These are phyloP conservation scores for Dexiosoma caninum DNA, from an alignment of 2,888 invertebrate species.

Conservation along the genomic window DNA sequence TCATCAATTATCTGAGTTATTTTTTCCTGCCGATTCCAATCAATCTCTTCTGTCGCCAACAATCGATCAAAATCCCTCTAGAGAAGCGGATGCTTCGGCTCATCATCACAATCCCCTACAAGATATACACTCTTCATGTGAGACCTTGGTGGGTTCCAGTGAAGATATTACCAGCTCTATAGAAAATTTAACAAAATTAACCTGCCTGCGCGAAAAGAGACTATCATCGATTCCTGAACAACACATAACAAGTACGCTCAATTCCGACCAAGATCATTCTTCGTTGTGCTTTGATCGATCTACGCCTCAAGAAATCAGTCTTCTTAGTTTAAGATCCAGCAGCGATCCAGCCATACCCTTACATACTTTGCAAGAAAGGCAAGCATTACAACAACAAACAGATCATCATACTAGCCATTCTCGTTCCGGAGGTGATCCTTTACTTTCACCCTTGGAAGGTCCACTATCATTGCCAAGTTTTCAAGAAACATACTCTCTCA, in stretches of 20 bases:
- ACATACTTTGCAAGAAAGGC: slow-evolving; percentile 70
- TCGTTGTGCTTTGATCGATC: slow-evolving; percentile 72
- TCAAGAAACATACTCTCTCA: slow-evolving; percentile 91
- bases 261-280: slow-evolving; percentile 70
- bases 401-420: slow-evolving; percentile 56
- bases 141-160: slow-evolving; percentile 70
- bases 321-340: slow-evolving; percentile 75
- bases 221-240: slow-evolving; percentile 75
- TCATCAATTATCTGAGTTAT: slow-evolving; percentile 74
- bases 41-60: slow-evolving; percentile 74
- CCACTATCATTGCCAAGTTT: slow-evolving; percentile 84
- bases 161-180: slow-evolving; percentile 72
- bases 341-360: slow-evolving; percentile 77
- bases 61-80: slow-evolving; percentile 62
- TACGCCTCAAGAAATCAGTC: slow-evolving; percentile 71
- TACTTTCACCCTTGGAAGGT: slow-evolving; percentile 71
- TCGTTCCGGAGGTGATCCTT: slow-evolving; percentile 56
- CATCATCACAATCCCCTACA: slow-evolving; percentile 63
- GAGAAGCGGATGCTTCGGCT: slow-evolving; percentile 29
- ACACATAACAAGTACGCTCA: slow-evolving; percentile 66
- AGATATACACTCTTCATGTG: slow-evolving; percentile 68
- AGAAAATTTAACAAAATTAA: slow-evolving; percentile 74
- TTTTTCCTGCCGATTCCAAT: slow-evolving; percentile 77
- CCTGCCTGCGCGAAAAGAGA: slow-evolving; percentile 74
- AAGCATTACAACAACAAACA: slow-evolving; percentile 68